phyloP scores from a whole-genome alignment of 2,797 vertebrate genomes.

The Sebastes minor region DNA sequence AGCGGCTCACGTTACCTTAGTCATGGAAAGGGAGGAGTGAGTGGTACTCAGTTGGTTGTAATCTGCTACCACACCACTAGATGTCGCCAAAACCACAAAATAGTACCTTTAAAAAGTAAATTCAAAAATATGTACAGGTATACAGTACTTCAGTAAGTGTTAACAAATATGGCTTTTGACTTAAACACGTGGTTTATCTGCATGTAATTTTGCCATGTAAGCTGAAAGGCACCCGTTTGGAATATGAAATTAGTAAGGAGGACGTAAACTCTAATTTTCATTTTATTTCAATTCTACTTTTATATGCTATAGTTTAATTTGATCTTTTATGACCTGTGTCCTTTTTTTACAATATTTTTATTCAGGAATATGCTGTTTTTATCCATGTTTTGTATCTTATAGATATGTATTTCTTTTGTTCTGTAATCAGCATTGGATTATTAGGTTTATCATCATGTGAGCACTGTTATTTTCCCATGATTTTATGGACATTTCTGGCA shows the following conservation, averaged over 20 bases:
- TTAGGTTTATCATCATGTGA: not conserved
- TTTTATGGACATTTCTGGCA: not conserved
- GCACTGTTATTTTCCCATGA: not conserved
- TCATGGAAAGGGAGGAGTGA: too few relatives aligned
- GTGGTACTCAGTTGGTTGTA: too few relatives aligned
- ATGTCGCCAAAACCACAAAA: too few relatives aligned
- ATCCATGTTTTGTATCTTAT: not conserved
- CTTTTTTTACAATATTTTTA: not conserved
- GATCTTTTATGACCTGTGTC: not conserved
- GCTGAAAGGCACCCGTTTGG: not conserved
- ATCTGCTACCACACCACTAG: too few relatives aligned
- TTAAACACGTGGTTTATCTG: too few relatives aligned
- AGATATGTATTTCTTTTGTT: not conserved
- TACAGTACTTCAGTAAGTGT: not conserved
- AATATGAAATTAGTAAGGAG: not conserved
- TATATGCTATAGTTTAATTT: rapidly evolving
- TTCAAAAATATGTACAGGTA: not conserved
- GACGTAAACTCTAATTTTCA: not conserved
- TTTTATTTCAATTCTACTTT: not conserved
- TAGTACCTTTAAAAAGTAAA: not conserved
- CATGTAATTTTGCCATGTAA: not conserved
- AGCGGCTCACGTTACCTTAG: too few relatives aligned
- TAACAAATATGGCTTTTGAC: not conserved
- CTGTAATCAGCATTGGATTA: not conserved
- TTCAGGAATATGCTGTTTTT: not conserved